These are phyloP conservation scores for Cylindroiulus punctatus DNA, from an alignment of 2,888 invertebrate species.

Conservation along the genomic window DNA sequence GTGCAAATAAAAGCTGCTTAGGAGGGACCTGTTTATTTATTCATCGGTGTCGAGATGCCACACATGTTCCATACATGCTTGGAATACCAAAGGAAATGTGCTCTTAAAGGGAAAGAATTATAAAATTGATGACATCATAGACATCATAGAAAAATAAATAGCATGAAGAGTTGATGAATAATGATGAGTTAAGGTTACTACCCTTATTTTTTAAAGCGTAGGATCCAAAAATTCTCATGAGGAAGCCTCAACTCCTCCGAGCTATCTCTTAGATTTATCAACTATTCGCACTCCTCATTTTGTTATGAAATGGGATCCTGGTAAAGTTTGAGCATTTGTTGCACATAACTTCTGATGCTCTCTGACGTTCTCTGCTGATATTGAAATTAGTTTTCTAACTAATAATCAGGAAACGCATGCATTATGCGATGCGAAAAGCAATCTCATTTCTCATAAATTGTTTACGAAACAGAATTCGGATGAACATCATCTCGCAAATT, in stretches of 20 bases:
- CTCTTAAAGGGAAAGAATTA: too few relatives aligned
- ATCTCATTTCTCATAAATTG: constrained; percentile 40
- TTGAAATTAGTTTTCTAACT: not conserved
- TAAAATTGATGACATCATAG: too few relatives aligned
- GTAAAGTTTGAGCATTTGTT: too few relatives aligned
- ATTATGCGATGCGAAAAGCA: not conserved
- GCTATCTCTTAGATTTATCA: too few relatives aligned
- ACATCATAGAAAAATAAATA: too few relatives aligned
- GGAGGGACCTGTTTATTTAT: not conserved
- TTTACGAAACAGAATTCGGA: constrained; percentile 40
- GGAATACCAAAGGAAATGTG: not conserved
- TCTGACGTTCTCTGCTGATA: not conserved
- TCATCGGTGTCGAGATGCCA: not conserved
- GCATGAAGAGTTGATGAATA: too few relatives aligned
- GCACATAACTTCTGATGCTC: not conserved
- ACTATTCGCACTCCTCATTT: too few relatives aligned
- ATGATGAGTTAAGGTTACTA: too few relatives aligned
- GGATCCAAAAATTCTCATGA: too few relatives aligned
- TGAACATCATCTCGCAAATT: constrained; percentile 10
- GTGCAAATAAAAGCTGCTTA: not conserved
- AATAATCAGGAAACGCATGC: not conserved
- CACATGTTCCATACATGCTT: not conserved
- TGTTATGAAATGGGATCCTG: too few relatives aligned
- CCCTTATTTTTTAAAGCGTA: too few relatives aligned
- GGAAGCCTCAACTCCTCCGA: too few relatives aligned